Evolutionary conservation across 2,113 vertebrate species (phyloP), one percentile per base, ranked within the genome.

Genomic region (Scartelaos histophorus): DNA sequence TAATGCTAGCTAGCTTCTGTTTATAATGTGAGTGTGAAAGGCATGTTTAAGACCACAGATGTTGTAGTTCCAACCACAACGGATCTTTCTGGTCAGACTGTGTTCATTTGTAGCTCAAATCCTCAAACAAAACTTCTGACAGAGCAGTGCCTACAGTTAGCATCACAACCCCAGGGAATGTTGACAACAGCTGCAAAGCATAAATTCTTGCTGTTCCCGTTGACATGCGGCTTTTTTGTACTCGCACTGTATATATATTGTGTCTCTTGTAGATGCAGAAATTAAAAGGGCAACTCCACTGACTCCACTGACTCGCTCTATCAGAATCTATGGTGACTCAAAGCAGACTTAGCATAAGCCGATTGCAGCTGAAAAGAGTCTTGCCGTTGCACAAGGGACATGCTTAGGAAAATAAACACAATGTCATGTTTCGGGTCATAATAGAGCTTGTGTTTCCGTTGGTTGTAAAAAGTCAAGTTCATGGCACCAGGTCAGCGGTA

Each of bases 321-420:
- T 79, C 81, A 74, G 82, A 85, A 83, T 72, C 70, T 67, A 67
- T 66, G 67, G 66, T 11, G 81, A 89, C 75, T 74, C 65, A 85
- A 83, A 89, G 81, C 85, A 89, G 83, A 87, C 74, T 77, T 69
- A 56, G 66, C 29, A 68, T 54, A 76, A 84, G 85, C 78, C 78
- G 78, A 82, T 87, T 84, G 81, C 3, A 38, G 61, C 74, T 6
- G 9, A 43, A 43, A 43, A 43, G 38, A 43, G 38, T 43, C 29
- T 3, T 24, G 21, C 56, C 2, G 15, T 24, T 4, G 22, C 21
- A 34, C 58, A 34, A 13, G 58, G 22, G 57, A 58, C 22, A n/a
- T 54, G 22, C 3, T 60, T 5, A 46, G 79, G 74, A 68, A 74
- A 82, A 67, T 22, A 66, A 15, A 66, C 38, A 66, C 15, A 70